Base-by-base conservation (phyloP, 2,797 vertebrate species). In the Anguilla megastoma region DNA sequence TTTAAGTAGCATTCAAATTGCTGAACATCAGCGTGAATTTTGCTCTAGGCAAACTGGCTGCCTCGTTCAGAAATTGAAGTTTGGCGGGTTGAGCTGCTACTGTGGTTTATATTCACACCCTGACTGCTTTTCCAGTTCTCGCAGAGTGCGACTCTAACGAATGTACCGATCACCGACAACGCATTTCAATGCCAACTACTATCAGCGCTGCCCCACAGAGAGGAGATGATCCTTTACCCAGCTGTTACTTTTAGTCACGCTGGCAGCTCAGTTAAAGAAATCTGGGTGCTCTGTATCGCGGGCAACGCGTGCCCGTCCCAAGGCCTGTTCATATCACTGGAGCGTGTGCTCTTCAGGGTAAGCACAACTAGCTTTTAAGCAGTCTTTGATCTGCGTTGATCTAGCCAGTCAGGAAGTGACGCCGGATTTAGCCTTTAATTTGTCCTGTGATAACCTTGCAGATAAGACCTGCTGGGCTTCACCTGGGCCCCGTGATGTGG, bases 361-460 rank as follows among this genome's bases (percentile, higher is more conserved):
- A 84, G 56, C 84, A 33, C 85, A 60, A 63, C 21, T 86, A 45
- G 4, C 33, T 52, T 41, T 41, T 33, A 74, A 66, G 50, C 85
- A 16, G 60, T 86, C 60, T 86, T 85, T 86, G 87, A 84, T 89
- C 50, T 86, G 84, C 24, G 50, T 12, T 86, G 90, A 87, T 50
- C 85, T 85, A 9, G 14, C 84, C 36, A 58, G 84, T 30, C 18
- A 82, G 87, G 27, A 52, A 36, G 14, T 41, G 48, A 5, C 0
- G 24, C 12, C n/a, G 63, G 60, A 18, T 82, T 45, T 30, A 66
- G 21, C 63, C 84, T 86, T 33, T 87, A 87, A 87, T 87, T 86
- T 86, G 60, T 66, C 36, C 66, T 86, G 16, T 52, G 69, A 80
- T 87, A 41, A 86, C 66, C 14, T 76, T 12, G 6, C 66, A 58